These are phyloP conservation scores for Papio anubis DNA, from an alignment of 2,113 vertebrate genomes.

Conservation along the genomic window DNA sequence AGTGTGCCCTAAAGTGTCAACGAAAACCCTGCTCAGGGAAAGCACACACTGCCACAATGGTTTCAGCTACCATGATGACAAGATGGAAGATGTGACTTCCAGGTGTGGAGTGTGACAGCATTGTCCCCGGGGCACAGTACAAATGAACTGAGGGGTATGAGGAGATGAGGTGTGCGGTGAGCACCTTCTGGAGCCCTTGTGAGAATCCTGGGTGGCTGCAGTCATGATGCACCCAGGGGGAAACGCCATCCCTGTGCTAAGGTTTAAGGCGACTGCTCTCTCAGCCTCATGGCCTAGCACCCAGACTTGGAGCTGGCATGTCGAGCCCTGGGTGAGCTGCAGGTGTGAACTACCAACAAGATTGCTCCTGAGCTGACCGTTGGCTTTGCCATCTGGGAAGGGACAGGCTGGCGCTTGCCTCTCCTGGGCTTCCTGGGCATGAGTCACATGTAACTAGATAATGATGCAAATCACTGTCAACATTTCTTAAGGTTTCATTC, in stretches of 20 bases:
- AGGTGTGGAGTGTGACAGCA: background rate
- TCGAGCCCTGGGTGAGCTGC: background rate
- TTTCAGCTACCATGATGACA: background rate
- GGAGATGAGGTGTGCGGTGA: background rate
- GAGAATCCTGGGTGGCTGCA: background rate
- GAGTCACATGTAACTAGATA: conserved; percentile 63
- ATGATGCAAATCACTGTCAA: conserved; percentile 15
- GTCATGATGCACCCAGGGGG: background rate
- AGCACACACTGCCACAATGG: no score
- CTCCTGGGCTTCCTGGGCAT: background rate
- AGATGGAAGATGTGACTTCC: background rate
- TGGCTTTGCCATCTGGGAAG: conserved; percentile 39
- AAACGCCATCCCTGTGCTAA: background rate
- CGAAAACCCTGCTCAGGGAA: background rate
- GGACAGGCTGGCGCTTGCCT: conserved; percentile 52
- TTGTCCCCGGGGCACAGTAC: rapidly evolving
- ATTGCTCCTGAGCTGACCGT: background rate
- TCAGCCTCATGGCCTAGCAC: background rate
- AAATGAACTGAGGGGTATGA: no score
- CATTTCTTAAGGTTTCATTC: conserved; percentile 39
- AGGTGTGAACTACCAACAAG: background rate
- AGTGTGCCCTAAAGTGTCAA: background rate
- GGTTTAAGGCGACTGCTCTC: background rate
- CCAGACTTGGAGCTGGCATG: background rate
- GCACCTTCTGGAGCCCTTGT: background rate